Base-by-base conservation (phyloP, 1,140 invertebrate species). In the Saccostrea echinata region DNA sequence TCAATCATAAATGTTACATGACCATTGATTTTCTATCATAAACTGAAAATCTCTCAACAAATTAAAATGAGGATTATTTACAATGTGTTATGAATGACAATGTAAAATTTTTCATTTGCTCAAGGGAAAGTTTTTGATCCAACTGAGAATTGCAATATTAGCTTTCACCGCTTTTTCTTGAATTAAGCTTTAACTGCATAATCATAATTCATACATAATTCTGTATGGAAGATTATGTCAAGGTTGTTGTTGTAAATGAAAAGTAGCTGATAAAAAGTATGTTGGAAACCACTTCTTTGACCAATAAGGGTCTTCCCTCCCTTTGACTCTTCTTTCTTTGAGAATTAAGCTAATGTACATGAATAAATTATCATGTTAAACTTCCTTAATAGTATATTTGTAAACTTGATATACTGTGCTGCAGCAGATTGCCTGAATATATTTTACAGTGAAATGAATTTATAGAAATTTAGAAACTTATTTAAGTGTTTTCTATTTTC, bases 1-100 rank as follows among this genome's bases (percentile, higher is more conserved):
- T 76, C 68, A 76, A 76, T 76, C 68, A 76, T 76, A 76, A 76
- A 76, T 76, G 68, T 33, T 76, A 76, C 68, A 76, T 76, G 68
- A 30, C 68, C 68, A 76, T 76, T 76, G 68, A 76, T 76, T 76
- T 76, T 76, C 68, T 33, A 76, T 76, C 68, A 76, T 76, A 76
- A 76, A 76, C 68, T 76, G 27, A 76, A 76, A 76, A 76, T 76
- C 68, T 76, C 68, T 76, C 68, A 76, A 76, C 68, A 76, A 76
- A 76, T 76, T 76, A 76, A 76, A 76, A 76, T 76, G 68, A 76
- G 33, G 68, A 27, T 76, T 76, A 76, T 76, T 76, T 76, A 76
- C 68, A 76, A 76, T 76, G 68, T 76, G 68, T 27, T 16, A 27
- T 30, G 12, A 76, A 76, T 30, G 68, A 76, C 33, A 76, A 76